Percentiles rank a stretch among this genome's conserved stretches.
Conservation (phyloP, 2,113 vertebrate species). For the Rhadina sibilatrix region DNA sequence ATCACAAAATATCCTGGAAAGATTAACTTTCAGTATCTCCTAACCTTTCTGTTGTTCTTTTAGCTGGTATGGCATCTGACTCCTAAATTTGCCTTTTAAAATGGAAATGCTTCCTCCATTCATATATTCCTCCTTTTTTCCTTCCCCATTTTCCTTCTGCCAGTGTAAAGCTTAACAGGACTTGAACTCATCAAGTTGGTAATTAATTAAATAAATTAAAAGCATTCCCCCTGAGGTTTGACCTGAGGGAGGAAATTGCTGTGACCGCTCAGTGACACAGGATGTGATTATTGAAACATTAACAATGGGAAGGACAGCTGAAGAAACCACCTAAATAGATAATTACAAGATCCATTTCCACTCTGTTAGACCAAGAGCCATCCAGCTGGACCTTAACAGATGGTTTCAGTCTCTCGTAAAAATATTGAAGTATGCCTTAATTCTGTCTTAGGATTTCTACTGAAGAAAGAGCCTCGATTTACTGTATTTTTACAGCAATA, state of each 20-base stretch:
- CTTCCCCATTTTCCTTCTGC: background rate
- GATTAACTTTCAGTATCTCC: background rate
- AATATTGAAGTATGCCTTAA: constrained; percentile 58
- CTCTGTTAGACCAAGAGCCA: constrained; percentile 13
- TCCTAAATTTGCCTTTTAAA: background rate
- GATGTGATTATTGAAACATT: constrained; percentile 42
- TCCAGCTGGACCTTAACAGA: constrained; percentile 51
- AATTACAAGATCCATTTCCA: constrained; percentile 47
- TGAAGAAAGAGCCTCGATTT: constrained; percentile 27
- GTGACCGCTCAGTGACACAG: constrained; percentile 24
- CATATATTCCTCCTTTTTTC: background rate
- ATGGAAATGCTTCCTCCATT: background rate
- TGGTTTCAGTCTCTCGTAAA: constrained; percentile 31
- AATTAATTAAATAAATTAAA: background rate
- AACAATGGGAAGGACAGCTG: constrained; percentile 24
- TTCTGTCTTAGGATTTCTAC: constrained; percentile 28
- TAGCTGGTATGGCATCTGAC: background rate
- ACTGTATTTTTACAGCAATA: constrained; percentile 29
- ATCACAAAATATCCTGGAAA: background rate
- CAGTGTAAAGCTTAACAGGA: background rate
- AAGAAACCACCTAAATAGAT: constrained; percentile 31
- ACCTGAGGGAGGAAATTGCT: constrained; percentile 29
- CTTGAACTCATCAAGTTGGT: background rate
- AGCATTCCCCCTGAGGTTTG: background rate
- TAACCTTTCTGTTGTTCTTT: background rate